A percentile compares a stretch with the other conserved stretches of the same genome.
These are phyloP conservation scores for Cyanistes caeruleus DNA, from an alignment of 2,113 vertebrate species.

Conservation along the genomic window DNA sequence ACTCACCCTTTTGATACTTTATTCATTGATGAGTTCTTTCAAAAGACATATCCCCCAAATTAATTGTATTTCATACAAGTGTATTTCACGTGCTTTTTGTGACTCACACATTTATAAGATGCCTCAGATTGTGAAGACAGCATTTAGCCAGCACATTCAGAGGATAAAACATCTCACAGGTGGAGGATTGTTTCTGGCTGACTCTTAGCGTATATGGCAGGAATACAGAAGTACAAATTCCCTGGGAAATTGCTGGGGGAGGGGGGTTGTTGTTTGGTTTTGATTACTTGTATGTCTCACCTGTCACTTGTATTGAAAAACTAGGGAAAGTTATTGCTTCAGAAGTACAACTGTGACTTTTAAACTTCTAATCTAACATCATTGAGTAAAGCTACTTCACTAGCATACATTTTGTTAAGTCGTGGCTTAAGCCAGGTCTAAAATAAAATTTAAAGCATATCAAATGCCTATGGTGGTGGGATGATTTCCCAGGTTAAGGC, in stretches of 20 bases:
- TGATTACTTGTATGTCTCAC: not conserved
- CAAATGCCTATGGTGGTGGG: not conserved
- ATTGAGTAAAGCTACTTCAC: not conserved
- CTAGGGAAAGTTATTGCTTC: not conserved
- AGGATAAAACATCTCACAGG: not conserved
- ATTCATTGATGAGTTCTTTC: not conserved
- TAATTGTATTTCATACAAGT: not conserved
- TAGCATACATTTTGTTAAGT: not conserved
- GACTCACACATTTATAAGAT: not conserved
- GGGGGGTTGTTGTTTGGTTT: not conserved
- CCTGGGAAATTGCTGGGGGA: accelerated
- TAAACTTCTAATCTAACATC: not conserved
- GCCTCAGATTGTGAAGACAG: not conserved
- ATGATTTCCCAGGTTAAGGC: not conserved
- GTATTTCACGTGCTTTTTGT: not conserved
- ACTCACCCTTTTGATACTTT: not conserved
- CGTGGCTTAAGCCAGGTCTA: not conserved
- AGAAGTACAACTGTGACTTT: not conserved
- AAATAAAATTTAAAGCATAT: not conserved
- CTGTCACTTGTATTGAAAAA: not conserved
- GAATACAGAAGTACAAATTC: not conserved
- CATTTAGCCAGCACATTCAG: not conserved
- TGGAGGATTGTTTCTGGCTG: not conserved
- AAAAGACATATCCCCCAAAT: not conserved
- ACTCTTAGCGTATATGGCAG: not conserved